These are phyloP conservation scores for Gasterosteus aculeatus DNA, from an alignment of 2,113 vertebrate genomes.

Conservation along the genomic window DNA sequence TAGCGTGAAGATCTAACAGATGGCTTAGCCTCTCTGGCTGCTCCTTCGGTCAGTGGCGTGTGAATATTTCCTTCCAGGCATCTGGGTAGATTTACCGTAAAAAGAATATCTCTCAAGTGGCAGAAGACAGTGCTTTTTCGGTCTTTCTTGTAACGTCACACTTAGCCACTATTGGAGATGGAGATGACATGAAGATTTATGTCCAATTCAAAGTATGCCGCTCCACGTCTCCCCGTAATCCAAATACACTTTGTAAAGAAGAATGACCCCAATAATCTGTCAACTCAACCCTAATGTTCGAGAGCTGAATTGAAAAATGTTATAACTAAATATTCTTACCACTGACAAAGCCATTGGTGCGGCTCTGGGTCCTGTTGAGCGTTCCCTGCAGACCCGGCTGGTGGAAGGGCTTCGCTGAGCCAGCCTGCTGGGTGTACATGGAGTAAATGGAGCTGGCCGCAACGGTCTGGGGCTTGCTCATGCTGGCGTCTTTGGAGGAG, in stretches of 20 bases:
- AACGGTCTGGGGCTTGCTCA: constrained; percentile 90
- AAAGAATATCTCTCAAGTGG: background rate
- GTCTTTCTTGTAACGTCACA: background rate
- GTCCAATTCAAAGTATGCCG: background rate
- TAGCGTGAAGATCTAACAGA: constrained; percentile 30
- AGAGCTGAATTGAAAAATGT: background rate
- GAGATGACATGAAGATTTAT: background rate
- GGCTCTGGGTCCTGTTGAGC: constrained; percentile 81
- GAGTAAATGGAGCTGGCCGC: constrained; percentile 95
- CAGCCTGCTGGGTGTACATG: constrained; percentile 93
- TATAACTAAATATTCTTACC: constrained; percentile 74
- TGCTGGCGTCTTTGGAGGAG: constrained; percentile 84
- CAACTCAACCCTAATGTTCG: background rate
- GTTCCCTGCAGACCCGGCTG: constrained; percentile 84
- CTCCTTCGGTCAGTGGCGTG: constrained; percentile 27
- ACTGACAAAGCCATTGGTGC: constrained; percentile 86
- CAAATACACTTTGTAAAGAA: background rate
- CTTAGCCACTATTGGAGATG: background rate
- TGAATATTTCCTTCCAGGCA: constrained; percentile 12
- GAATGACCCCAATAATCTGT: background rate
- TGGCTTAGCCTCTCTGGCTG: constrained; percentile 27
- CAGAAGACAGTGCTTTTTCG: background rate
- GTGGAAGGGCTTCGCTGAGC: constrained; percentile 84
- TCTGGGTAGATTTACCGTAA: background rate
- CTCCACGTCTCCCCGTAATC: background rate